Evolutionary conservation across 2,888 invertebrate genomes (phyloP).

Genomic region (Meiosimyza platycephala): DNA sequence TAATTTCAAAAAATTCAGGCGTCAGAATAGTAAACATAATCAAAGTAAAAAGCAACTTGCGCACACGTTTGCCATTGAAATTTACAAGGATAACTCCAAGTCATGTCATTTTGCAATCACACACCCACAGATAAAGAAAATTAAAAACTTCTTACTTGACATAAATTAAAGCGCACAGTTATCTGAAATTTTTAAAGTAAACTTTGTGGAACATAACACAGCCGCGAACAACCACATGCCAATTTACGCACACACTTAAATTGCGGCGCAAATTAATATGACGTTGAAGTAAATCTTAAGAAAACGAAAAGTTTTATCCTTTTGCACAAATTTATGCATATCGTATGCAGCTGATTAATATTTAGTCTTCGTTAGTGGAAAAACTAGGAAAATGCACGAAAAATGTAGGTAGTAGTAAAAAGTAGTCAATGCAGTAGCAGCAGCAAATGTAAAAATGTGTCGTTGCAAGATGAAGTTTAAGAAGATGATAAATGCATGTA

Average conservation of each 20-base stretch:
- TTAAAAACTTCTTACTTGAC: conserved; percentile 3
- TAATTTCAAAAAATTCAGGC: no score
- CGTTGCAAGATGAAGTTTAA: background rate
- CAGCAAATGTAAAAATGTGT: background rate
- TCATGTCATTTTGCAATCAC: no score
- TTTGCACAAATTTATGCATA: conserved; percentile 27
- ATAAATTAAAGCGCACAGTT: background rate
- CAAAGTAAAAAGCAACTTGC: no score
- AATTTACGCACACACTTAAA: background rate
- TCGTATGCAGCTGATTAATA: conserved; percentile 34
- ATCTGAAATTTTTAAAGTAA: conserved; percentile 18
- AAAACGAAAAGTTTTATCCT: conserved; percentile 23
- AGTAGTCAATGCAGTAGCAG: background rate
- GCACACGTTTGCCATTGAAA: no score
- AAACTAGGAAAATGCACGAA: background rate
- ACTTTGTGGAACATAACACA: background rate
- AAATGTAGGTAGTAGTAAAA: background rate
- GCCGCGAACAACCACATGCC: background rate
- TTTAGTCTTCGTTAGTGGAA: conserved; percentile 29
- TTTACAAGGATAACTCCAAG: no score
- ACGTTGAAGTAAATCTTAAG: background rate
- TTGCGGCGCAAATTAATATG: background rate
- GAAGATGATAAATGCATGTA: conserved; percentile 27
- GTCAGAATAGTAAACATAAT: no score
- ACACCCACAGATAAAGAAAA: background rate